Evolutionary conservation across 2,113 vertebrate genomes (phyloP).

Genomic region (Rhineura floridana): DNA sequence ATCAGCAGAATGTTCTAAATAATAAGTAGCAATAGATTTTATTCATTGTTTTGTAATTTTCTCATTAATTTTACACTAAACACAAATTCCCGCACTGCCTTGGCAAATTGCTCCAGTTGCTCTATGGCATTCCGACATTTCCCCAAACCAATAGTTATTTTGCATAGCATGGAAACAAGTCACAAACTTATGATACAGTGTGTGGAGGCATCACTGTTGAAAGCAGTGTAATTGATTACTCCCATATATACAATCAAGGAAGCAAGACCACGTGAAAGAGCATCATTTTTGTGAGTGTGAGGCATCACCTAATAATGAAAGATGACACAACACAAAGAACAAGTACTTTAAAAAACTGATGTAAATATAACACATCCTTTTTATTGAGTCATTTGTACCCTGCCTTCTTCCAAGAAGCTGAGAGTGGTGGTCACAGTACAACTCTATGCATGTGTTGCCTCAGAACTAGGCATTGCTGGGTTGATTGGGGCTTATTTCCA

Average conservation of each 20-base stretch:
- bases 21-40: constrained; percentile 15
- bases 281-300: constrained; percentile 8
- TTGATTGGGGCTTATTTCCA: no score
- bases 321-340: not conserved
- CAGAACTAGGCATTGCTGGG: no score
- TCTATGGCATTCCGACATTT: constrained; percentile 34
- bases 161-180: not conserved
- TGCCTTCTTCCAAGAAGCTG: no score
- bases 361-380: not conserved
- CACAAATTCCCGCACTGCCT: constrained; percentile 41
- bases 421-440: no score
- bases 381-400: not conserved
- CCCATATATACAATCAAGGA: no score
- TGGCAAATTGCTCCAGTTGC: constrained; percentile 48
- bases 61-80: constrained; percentile 18
- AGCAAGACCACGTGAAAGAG: not conserved
- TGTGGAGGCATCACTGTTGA: not conserved
- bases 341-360: not conserved
- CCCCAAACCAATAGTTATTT: constrained; percentile 35
- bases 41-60: constrained; percentile 4
- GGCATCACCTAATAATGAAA: not conserved
- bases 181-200: constrained; percentile 41
- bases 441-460: no score
- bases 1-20: constrained; percentile 31
- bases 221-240: constrained; percentile 13